Conservation (phyloP, 1,140 invertebrate species). For the Lepidurus apus region DNA sequence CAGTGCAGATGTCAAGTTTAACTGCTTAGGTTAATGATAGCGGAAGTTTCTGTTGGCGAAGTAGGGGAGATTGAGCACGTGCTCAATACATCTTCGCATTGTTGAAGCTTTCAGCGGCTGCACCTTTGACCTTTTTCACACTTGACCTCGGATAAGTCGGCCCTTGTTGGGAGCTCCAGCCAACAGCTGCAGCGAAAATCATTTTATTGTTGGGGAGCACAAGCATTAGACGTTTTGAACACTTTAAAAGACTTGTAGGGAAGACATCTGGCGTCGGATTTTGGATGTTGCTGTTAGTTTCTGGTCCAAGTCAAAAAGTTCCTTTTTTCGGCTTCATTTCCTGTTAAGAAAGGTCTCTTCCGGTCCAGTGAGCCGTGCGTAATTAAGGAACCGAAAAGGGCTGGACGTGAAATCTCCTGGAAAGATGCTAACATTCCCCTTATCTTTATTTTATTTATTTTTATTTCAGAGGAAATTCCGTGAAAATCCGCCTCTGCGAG, state of each 20-base stretch:
- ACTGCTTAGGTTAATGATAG: too few relatives aligned
- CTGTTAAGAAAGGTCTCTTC: background rate
- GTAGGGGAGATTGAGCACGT: background rate
- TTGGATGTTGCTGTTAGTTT: too few relatives aligned
- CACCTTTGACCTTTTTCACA: background rate
- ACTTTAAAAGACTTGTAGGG: too few relatives aligned
- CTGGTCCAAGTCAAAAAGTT: too few relatives aligned
- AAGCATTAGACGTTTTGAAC: too few relatives aligned
- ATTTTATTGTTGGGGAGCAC: background rate
- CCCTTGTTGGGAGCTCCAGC: background rate
- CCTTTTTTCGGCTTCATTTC: background rate
- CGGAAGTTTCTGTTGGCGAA: background rate
- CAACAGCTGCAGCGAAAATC: background rate
- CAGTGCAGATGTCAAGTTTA: too few relatives aligned
- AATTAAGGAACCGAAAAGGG: background rate
- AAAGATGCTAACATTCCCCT: background rate
- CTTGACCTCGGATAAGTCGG: background rate
- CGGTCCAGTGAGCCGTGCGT: conserved; percentile 2
- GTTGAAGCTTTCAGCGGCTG: background rate
- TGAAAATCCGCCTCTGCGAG: background rate
- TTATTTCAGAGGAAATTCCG: background rate
- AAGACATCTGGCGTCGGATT: too few relatives aligned
- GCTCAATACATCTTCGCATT: background rate
- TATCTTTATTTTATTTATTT: background rate
- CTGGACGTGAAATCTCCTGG: background rate